These are phyloP conservation scores for Halesus radiatus DNA, from an alignment of 1,140 invertebrate genomes.

Conservation along the genomic window DNA sequence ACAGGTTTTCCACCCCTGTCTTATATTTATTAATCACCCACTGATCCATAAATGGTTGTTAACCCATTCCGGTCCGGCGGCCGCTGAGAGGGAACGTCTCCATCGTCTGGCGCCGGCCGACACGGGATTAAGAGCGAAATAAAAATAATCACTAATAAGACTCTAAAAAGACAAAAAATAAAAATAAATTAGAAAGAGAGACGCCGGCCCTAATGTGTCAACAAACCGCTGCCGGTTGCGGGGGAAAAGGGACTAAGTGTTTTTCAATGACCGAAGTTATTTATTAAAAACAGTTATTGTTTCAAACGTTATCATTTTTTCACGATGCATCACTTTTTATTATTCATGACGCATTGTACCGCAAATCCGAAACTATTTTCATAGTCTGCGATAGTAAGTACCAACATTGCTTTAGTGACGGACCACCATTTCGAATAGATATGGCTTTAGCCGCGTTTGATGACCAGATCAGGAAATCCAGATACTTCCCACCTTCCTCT, in stretches of 20 bases:
- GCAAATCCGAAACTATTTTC: too few relatives aligned
- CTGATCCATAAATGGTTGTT: conserved; percentile 47
- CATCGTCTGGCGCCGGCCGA: conserved; percentile 38
- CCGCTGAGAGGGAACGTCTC: conserved; percentile 22
- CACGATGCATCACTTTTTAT: too few relatives aligned
- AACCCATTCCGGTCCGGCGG: conserved; percentile 36
- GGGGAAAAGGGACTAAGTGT: conserved; percentile 3
- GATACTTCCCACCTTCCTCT: too few relatives aligned
- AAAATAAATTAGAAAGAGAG: conserved; percentile 13
- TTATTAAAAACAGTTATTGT: too few relatives aligned
- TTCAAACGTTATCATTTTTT: too few relatives aligned
- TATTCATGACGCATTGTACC: too few relatives aligned
- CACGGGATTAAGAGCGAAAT: conserved; percentile 27
- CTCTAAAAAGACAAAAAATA: conserved; percentile 20
- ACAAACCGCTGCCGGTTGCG: background rate
- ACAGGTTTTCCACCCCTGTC: background rate
- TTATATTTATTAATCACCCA: conserved; percentile 41
- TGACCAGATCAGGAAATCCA: too few relatives aligned
- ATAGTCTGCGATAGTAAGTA: too few relatives aligned
- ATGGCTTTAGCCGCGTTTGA: too few relatives aligned
- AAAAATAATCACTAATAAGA: conserved; percentile 35
- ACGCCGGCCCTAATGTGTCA: conserved; percentile 28
- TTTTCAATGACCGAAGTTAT: background rate
- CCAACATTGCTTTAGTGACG: too few relatives aligned
- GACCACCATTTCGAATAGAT: too few relatives aligned